These are phyloP conservation scores for Sebastes steindachneri DNA, from an alignment of 2,797 vertebrate genomes.

Conservation along the genomic window DNA sequence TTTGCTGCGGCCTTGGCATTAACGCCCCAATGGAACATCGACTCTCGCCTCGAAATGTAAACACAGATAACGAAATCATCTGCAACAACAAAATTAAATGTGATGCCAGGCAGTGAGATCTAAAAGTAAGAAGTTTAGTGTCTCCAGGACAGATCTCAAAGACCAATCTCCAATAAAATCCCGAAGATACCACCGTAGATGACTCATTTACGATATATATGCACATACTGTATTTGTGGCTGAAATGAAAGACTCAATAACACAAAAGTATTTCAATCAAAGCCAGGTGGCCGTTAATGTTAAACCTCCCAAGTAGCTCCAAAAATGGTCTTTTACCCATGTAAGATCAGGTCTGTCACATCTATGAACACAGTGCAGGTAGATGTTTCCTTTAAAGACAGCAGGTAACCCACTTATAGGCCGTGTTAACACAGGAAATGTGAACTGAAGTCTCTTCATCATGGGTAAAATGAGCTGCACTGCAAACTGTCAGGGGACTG, in stretches of 20 bases:
- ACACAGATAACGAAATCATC: constrained; percentile 32
- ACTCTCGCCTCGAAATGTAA: constrained; percentile 9
- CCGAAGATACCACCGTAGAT: neutral
- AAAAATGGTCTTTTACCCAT: neutral
- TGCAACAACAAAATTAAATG: constrained; percentile 8
- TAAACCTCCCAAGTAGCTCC: neutral
- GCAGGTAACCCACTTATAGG: neutral
- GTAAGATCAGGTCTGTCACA: neutral
- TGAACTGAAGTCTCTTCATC: neutral
- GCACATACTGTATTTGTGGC: neutral
- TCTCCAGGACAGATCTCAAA: neutral
- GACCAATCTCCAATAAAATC: neutral
- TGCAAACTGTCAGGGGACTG: neutral
- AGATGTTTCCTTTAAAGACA: neutral
- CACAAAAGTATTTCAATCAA: neutral
- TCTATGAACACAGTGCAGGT: neutral
- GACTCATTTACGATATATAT: neutral
- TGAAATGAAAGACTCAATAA: neutral
- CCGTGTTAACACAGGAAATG: constrained; percentile 8
- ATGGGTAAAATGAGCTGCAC: neutral
- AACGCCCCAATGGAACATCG: constrained; percentile 15
- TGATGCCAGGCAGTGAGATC: neutral
- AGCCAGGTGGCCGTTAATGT: neutral
- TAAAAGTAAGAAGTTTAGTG: neutral
- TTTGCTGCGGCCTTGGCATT: constrained; percentile 23